A percentile compares a stretch with the other conserved stretches of the same genome.
phyloP scores from a whole-genome alignment of 2,797 vertebrate species.

The Sternotherus odoratus region DNA sequence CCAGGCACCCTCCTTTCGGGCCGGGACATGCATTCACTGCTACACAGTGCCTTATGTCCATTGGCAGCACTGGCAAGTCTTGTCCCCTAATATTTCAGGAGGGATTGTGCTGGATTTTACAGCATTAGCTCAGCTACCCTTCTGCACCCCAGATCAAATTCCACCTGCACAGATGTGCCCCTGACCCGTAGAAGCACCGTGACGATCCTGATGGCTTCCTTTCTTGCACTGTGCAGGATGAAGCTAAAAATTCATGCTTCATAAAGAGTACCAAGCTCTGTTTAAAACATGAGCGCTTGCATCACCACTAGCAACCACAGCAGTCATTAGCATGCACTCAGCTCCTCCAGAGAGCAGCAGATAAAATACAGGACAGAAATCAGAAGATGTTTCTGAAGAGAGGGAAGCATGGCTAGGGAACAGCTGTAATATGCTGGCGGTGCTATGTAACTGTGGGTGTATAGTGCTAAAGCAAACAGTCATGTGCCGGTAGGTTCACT shows the following conservation, averaged over 20 bases:
- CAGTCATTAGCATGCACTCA: background rate
- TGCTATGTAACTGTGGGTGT: too few species aligned
- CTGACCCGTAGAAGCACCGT: background rate
- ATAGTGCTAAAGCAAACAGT: background rate
- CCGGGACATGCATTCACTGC: too few species aligned
- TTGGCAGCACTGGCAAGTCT: background rate
- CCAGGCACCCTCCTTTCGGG: too few species aligned
- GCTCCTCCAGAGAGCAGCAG: background rate
- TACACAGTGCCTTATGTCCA: background rate
- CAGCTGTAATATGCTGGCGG: background rate
- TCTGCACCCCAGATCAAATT: background rate
- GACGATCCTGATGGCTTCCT: background rate
- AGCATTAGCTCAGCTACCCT: background rate
- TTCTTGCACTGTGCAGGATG: background rate
- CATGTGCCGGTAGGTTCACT: background rate
- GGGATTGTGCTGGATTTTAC: fast-evolving
- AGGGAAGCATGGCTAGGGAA: background rate
- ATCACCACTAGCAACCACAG: background rate
- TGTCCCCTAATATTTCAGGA: background rate
- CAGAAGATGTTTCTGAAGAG: background rate
- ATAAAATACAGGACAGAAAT: background rate
- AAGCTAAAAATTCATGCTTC: background rate
- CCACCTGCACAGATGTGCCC: background rate
- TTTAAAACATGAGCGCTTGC: background rate
- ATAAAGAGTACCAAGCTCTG: background rate